phyloP scores from a whole-genome alignment of 2,113 vertebrate species.

The Lanius ludovicianus region DNA sequence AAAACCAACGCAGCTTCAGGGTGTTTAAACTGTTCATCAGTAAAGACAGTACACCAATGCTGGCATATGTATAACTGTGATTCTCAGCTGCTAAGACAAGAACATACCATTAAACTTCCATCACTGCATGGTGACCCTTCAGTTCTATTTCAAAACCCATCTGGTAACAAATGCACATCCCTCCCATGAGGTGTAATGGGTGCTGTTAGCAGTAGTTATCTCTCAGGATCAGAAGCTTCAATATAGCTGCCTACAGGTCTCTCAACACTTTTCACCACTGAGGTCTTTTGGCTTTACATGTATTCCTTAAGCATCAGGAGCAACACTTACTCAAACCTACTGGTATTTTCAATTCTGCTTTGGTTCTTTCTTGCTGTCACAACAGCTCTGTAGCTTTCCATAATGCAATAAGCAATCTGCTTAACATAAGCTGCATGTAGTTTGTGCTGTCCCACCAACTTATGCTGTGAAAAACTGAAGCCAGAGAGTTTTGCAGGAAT shows the following conservation, averaged over 20 bases:
- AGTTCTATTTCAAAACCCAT: neutral
- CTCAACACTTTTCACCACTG: neutral
- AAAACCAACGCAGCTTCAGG: neutral
- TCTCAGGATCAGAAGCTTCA: neutral
- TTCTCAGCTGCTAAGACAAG: neutral
- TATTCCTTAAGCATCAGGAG: neutral
- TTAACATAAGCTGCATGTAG: neutral
- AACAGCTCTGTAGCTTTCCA: neutral
- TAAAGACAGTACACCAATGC: neutral
- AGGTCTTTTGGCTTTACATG: neutral
- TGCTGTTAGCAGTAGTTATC: neutral
- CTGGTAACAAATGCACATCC: neutral
- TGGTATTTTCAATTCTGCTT: neutral
- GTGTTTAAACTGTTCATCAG: neutral
- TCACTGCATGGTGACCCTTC: fast-evolving
- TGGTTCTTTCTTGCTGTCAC: neutral
- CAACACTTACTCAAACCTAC: neutral
- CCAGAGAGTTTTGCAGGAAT: neutral
- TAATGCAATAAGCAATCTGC: neutral
- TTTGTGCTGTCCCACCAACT: neutral
- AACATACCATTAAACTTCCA: neutral
- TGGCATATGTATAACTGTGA: neutral
- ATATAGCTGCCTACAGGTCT: neutral
- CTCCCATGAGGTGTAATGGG: fast-evolving
- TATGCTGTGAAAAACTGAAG: neutral